phyloP scores from a whole-genome alignment of 2,888 invertebrate species.

The Trachelus troglodyta region DNA sequence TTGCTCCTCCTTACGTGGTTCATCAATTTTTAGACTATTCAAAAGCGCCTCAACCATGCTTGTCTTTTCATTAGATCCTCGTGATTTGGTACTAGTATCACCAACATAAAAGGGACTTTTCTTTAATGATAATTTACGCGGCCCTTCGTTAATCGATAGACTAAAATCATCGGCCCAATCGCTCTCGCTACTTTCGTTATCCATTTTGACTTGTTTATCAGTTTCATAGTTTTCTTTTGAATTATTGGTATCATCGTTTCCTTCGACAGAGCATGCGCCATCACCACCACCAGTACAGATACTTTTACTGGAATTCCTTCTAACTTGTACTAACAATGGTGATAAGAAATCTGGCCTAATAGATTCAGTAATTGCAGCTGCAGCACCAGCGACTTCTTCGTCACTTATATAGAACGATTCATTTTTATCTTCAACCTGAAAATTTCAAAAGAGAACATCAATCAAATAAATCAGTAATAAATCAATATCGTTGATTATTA shows the following conservation, averaged over 20 bases:
- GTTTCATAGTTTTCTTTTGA: background rate
- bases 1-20: background rate
- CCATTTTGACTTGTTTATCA: background rate
- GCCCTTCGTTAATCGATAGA: background rate
- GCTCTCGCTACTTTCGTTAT: constrained; percentile 3
- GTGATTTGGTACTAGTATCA: background rate
- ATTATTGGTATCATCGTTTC: background rate
- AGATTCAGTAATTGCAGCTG: background rate
- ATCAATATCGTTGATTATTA: background rate
- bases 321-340: background rate
- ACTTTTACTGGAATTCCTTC: background rate
- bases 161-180: constrained; percentile 12
- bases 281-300: background rate
- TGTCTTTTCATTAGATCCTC: background rate
- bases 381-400: background rate
- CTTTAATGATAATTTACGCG: background rate
- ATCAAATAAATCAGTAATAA: background rate
- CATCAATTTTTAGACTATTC: background rate
- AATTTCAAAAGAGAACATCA: background rate
- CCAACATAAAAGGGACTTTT: background rate
- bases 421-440: background rate
- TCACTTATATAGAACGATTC: background rate
- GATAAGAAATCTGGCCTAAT: constrained; percentile 1
- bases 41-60: background rate
- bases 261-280: background rate